phyloP scores from a whole-genome alignment of 2,888 invertebrate genomes.

The Tridacna gigas region DNA sequence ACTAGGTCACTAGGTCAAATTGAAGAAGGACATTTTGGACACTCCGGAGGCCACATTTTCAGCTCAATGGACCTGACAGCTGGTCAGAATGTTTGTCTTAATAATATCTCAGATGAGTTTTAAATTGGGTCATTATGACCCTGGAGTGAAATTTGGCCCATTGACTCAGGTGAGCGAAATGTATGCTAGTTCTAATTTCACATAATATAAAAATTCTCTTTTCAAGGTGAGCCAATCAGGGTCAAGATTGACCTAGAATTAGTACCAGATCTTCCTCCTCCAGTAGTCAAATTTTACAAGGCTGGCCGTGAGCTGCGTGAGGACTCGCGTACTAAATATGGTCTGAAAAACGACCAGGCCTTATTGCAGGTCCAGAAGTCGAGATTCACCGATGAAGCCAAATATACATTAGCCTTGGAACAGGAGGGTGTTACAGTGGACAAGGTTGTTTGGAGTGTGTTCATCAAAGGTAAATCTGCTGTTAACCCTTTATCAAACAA shows the following conservation, averaged over 20 bases:
- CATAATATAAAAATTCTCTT: neutral
- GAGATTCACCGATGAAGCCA: slow-evolving; percentile 98
- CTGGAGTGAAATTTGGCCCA: too few relatives aligned
- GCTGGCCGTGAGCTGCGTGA: slow-evolving; percentile 98
- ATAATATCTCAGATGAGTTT: too few relatives aligned
- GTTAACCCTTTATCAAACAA: neutral
- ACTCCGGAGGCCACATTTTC: too few relatives aligned
- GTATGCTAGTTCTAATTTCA: too few relatives aligned
- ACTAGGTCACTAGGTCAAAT: too few relatives aligned
- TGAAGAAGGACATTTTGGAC: too few relatives aligned
- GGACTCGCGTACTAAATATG: slow-evolving; percentile 91
- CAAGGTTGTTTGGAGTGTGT: slow-evolving; percentile 97
- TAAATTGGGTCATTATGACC: too few relatives aligned
- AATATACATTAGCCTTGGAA: slow-evolving; percentile 95
- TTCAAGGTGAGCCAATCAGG: slow-evolving; percentile 76
- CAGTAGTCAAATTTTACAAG: slow-evolving; percentile 94
- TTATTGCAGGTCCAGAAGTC: slow-evolving; percentile 98
- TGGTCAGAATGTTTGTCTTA: too few relatives aligned
- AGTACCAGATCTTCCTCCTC: slow-evolving; percentile 89
- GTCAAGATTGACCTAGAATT: slow-evolving; percentile 89
- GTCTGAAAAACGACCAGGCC: slow-evolving; percentile 88
- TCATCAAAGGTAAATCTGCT: slow-evolving; percentile 92
- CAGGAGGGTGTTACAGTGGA: slow-evolving; percentile 96
- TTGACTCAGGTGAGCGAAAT: too few relatives aligned
- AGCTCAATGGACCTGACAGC: too few relatives aligned